These are phyloP conservation scores for Dendrocincla tyrannina DNA, from an alignment of 2,797 vertebrate species.

Conservation along the genomic window DNA sequence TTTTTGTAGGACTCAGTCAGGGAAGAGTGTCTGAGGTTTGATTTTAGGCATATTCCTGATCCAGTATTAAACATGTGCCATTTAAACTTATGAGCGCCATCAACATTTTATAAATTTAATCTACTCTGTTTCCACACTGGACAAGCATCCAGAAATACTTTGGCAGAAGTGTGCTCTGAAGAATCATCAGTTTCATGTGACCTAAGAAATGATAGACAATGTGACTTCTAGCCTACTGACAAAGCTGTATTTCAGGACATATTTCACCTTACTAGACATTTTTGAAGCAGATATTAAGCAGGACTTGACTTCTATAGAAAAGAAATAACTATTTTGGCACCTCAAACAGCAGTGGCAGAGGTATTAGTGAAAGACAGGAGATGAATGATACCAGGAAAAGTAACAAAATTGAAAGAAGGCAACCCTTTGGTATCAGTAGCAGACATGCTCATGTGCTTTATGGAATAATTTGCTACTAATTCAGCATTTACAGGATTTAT, in stretches of 20 bases:
- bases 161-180: background rate
- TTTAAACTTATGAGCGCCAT: background rate
- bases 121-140: background rate
- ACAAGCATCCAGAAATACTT: background rate
- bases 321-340: background rate
- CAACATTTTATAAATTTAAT: background rate
- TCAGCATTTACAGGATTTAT: background rate
- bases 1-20: background rate
- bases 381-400: background rate
- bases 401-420: background rate
- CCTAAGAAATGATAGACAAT: background rate
- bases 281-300: background rate
- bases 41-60: background rate
- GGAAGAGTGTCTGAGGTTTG: background rate
- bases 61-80: background rate
- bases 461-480: background rate
- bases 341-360: background rate
- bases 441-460: background rate
- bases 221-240: background rate
- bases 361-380: background rate
- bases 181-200: background rate
- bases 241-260: background rate
- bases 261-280: background rate
- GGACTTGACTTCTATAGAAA: background rate
- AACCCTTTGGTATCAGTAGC: background rate